phyloP scores from a whole-genome alignment of 2,797 vertebrate species.

The Hipposideros larvatus region DNA sequence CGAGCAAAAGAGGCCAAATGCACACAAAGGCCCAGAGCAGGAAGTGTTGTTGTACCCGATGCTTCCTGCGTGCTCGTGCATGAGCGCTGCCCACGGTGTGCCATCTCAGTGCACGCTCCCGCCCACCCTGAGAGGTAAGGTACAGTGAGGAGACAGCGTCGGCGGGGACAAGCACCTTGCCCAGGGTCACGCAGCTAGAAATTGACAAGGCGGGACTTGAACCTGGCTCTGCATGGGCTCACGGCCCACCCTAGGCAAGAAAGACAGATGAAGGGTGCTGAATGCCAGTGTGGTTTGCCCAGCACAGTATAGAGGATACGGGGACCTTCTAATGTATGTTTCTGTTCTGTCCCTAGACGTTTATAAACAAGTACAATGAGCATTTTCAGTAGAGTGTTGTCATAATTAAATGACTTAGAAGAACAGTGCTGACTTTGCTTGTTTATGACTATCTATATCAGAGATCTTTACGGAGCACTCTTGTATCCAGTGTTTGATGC shows the following conservation, averaged over 20 bases:
- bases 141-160: background rate
- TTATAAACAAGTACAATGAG: too few relatives aligned
- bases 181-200: background rate
- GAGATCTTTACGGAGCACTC: background rate
- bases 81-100: rapidly evolving
- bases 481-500: background rate
- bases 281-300: background rate
- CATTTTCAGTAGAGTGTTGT: background rate
- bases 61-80: rapidly evolving
- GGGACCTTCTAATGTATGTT: background rate
- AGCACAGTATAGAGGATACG: background rate
- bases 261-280: background rate
- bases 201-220: background rate
- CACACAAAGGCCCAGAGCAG: rapidly evolving
- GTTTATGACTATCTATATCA: rapidly evolving
- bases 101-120: rapidly evolving
- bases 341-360: background rate
- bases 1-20: background rate
- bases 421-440: background rate
- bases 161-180: background rate
- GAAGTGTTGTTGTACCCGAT: rapidly evolving
- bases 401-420: background rate
- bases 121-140: background rate
- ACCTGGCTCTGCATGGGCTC: background rate
- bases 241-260: background rate